These are phyloP conservation scores for Tolmerus cingulatus DNA, from an alignment of 2,888 invertebrate species.

Conservation along the genomic window DNA sequence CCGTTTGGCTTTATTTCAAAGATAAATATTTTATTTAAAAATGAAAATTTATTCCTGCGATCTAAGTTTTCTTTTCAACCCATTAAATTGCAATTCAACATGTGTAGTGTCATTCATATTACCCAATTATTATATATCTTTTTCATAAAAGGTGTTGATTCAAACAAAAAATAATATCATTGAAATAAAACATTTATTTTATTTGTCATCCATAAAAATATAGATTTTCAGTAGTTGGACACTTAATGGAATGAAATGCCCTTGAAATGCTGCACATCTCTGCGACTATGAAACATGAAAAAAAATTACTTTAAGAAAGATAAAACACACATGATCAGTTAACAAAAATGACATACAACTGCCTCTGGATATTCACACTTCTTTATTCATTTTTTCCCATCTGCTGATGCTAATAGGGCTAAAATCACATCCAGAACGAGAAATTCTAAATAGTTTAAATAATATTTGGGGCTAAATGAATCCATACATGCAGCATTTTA, in stretches of 20 bases:
- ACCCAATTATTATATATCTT: background rate
- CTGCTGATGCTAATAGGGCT: background rate
- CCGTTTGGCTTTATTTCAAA: no score
- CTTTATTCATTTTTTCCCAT: background rate
- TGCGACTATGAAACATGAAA: background rate
- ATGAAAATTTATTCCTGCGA: no score
- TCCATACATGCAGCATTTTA: background rate
- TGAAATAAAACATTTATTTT: slow-evolving; percentile 30
- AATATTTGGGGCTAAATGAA: background rate
- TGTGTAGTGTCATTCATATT: no score
- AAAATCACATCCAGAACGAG: background rate
- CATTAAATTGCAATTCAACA: no score
- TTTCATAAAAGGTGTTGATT: background rate
- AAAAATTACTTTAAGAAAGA: background rate
- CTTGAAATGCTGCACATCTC: background rate
- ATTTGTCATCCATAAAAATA: slow-evolving; percentile 37
- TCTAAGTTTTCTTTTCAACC: no score
- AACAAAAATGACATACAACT: background rate
- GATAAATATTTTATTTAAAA: no score
- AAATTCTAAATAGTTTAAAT: background rate
- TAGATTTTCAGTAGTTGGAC: background rate
- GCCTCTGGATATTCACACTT: slow-evolving; percentile 3
- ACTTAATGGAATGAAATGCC: slow-evolving; percentile 9
- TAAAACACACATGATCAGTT: background rate
- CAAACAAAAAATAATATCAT: background rate